phyloP scores from a whole-genome alignment of 2,888 invertebrate genomes.

The Agriopis leucophaearia region DNA sequence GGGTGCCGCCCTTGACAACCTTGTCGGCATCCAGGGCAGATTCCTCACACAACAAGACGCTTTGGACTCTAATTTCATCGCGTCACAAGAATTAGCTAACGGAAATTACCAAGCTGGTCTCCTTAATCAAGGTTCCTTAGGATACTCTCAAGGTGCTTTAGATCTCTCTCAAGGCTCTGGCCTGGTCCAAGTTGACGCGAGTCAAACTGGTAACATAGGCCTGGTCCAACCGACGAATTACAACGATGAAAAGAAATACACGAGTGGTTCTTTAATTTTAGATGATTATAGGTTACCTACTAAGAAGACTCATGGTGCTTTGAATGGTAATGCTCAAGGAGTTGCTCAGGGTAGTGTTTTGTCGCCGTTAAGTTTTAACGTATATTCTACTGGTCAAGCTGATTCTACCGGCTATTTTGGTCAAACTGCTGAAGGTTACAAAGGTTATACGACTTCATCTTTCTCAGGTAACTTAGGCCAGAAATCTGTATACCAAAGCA shows the following conservation, averaged over 20 bases:
- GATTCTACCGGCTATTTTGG: conserved; percentile 12
- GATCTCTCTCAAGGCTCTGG: conserved; percentile 43
- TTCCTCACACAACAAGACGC: conserved; percentile 68
- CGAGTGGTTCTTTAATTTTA: conserved; percentile 76
- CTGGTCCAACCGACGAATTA: conserved; percentile 71
- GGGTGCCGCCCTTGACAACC: conserved; percentile 76
- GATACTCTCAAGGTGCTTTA: conserved; percentile 29
- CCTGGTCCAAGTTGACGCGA: conserved; percentile 53
- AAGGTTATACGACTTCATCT: conserved; percentile 42
- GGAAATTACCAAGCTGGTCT: conserved; percentile 48
- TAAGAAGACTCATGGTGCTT: conserved; percentile 51
- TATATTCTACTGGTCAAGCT: conserved; percentile 8
- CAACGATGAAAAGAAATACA: conserved; percentile 65
- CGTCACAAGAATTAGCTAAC: conserved; percentile 71
- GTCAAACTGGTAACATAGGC: conserved; percentile 56
- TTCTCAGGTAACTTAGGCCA: conserved; percentile 45
- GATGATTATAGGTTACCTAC: conserved; percentile 78
- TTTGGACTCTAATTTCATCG: conserved; percentile 74
- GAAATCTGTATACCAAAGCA: conserved; percentile 56
- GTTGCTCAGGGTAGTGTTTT: conserved; percentile 37
- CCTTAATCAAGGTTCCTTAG: conserved; percentile 23
- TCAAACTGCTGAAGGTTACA: conserved; percentile 31
- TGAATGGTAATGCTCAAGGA: conserved; percentile 43
- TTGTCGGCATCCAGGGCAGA: conserved; percentile 78
- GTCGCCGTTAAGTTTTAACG: conserved; percentile 25